phyloP scores from a whole-genome alignment of 2,797 vertebrate species.

The Notamacropus eugenii region DNA sequence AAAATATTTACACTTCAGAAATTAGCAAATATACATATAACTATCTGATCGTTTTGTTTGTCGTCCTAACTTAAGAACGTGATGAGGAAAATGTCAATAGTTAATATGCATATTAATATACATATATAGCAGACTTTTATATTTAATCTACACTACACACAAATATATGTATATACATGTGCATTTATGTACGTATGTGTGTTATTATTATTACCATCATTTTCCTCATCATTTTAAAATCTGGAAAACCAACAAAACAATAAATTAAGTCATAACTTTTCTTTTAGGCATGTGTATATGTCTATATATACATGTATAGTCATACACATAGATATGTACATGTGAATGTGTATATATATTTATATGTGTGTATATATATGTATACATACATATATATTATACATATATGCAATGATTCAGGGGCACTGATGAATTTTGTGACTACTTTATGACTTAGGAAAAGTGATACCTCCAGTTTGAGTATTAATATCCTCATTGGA shows the following conservation, averaged over 20 bases:
- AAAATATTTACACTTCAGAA: neutral
- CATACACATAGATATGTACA: accelerated
- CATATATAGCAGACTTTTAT: neutral
- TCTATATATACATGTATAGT: no score
- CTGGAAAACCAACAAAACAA: neutral
- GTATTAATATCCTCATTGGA: no score
- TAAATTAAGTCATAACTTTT: neutral
- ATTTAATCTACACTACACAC: neutral
- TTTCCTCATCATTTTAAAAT: neutral
- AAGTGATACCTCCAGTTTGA: neutral
- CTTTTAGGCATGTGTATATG: no score
- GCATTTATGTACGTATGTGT: no score
- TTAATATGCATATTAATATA: neutral
- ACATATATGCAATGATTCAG: neutral
- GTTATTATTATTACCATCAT: neutral
- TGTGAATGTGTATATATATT: no score
- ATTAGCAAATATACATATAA: neutral
- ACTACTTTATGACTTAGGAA: neutral
- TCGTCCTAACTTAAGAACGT: neutral
- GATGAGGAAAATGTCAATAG: neutral
- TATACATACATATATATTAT: neutral
- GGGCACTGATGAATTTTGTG: neutral
- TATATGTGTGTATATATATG: no score
- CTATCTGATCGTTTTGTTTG: neutral
- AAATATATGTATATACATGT: neutral